Evolutionary conservation across 2,797 vertebrate genomes (phyloP).

Genomic region (Muscicapa comitata): DNA sequence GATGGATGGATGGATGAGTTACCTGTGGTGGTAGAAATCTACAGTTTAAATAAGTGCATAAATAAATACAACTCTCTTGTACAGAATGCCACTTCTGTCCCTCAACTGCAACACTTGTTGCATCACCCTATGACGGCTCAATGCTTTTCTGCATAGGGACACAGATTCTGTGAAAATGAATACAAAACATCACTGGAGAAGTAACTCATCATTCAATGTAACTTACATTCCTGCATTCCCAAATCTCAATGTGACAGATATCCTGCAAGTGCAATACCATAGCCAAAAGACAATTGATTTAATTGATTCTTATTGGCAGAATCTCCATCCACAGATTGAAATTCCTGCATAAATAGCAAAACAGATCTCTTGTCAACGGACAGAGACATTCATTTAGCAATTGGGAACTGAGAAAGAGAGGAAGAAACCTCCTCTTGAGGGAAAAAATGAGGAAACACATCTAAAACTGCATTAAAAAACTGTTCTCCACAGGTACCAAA

Average conservation of each 20-base stretch:
- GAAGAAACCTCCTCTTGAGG: slow-evolving; percentile 26
- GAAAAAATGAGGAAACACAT: slow-evolving; percentile 44
- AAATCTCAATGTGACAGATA: background rate
- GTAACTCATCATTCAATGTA: background rate
- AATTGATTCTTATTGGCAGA: slow-evolving; percentile 45
- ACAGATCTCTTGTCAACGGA: slow-evolving; percentile 45
- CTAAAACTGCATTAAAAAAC: background rate
- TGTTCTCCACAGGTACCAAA: slow-evolving; percentile 18
- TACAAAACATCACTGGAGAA: background rate
- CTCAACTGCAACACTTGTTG: background rate
- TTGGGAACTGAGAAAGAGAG: slow-evolving; percentile 4
- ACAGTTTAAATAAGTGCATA: background rate
- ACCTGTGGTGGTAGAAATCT: background rate
- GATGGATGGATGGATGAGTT: too few species aligned
- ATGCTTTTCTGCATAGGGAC: background rate
- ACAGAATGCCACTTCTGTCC: background rate
- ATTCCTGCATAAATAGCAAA: slow-evolving; percentile 35
- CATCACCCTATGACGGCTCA: background rate
- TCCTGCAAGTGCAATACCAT: background rate
- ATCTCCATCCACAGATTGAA: background rate
- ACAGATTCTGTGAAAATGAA: background rate
- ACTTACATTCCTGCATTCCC: background rate
- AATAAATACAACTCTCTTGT: background rate
- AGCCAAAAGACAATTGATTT: background rate
- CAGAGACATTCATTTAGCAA: slow-evolving; percentile 33